Conservation (phyloP, 2,797 vertebrate genomes). For the Anguilla anguilla region DNA sequence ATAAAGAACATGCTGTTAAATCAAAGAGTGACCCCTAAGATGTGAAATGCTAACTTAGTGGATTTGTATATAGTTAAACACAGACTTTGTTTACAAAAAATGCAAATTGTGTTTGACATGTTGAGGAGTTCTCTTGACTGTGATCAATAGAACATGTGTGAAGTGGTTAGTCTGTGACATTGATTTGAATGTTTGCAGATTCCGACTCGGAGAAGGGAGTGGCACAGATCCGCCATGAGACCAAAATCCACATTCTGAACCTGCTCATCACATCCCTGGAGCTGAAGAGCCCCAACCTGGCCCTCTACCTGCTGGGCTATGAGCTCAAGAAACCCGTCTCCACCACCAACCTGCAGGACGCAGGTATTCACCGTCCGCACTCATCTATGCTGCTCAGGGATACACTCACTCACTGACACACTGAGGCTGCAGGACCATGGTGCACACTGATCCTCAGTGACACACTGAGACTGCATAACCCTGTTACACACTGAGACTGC, state of each 20-base stretch:
- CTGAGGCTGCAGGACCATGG: not conserved
- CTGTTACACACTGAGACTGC: no score
- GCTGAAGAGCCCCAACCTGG: conserved; percentile 88
- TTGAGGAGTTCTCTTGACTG: not conserved
- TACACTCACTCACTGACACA: not conserved
- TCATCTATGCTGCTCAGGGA: not conserved
- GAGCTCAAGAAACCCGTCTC: conserved; percentile 93
- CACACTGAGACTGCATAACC: not conserved
- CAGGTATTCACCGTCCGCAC: conserved; percentile 71
- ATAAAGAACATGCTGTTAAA: not conserved
- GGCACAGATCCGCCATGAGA: conserved; percentile 85
- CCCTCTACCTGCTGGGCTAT: conserved; percentile 91
- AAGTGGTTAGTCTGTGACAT: not conserved
- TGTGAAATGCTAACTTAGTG: no score
- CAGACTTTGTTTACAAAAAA: not conserved
- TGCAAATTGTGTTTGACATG: not conserved
- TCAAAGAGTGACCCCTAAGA: no score
- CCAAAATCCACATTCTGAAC: conserved; percentile 94
- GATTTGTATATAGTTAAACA: not conserved
- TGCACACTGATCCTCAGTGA: not conserved
- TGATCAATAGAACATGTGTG: not conserved
- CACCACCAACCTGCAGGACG: conserved; percentile 94
- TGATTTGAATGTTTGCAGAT: conserved; percentile 63
- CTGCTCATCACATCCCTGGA: conserved; percentile 95
- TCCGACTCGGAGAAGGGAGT: conserved; percentile 78